Evolutionary conservation across 2,113 vertebrate species (phyloP), one percentile per base, ranked within the genome.

Genomic region (Antennarius striatus): DNA sequence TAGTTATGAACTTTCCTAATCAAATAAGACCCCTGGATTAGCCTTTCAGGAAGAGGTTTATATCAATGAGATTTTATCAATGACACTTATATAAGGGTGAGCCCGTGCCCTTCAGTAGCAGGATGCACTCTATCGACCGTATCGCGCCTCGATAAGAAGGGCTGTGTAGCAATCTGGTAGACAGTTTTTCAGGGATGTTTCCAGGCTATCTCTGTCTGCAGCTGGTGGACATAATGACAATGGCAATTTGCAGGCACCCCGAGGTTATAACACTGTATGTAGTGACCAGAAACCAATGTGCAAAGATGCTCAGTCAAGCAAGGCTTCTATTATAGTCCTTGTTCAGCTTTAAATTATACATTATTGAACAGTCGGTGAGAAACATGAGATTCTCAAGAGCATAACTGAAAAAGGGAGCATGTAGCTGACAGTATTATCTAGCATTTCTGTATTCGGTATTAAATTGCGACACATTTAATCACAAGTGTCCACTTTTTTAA

Each of bases 61-160:
- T 3, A 43, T 43, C 42, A 43, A 43, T 43, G 42, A 5, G 11
- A 11, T 30, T 73, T 57, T 50, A 64, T 64, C 59, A 4, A 4
- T 43, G 76, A 11, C 30, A 52, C 56, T 32, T 56, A 10, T 17
- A 6, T 36, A 2, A 47, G 4, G 56, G 16, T 28, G 15, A 51
- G n/a, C 39, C 22, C 6, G 4, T 36, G 63, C 15, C 29, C 68
- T 71, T 55, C 46, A 17, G 42, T 58, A 16, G 36, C 69, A 55
- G 43, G 43, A 53, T 29, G 46, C 40, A 28, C 30, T 29, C 22
- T 29, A 6, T 39, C 15, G 14, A 5, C 59, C 0, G 3, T 30
- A 53, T 64, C 56, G 10, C 56, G 11, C 0, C 36, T 17, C 15
- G 48, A 48, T 59, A 28, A 47, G 10, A 14, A 22, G 16, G 13